These are phyloP conservation scores for Eueremaeus valkanovi DNA, from an alignment of 2,888 invertebrate genomes.

Conservation along the genomic window DNA sequence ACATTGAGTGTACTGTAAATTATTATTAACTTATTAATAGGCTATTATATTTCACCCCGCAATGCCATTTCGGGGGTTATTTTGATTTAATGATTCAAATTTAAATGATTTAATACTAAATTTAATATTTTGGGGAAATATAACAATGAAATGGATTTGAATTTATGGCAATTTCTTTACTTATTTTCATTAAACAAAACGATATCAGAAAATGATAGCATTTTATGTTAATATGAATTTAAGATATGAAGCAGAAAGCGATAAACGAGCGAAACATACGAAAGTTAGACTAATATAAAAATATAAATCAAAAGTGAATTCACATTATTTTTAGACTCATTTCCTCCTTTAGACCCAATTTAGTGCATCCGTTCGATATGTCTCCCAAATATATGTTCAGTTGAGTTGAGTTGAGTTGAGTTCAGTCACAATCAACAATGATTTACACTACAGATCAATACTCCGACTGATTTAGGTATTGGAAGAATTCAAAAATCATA, in stretches of 20 bases:
- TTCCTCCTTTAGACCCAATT: slow-evolving; percentile 10
- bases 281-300: background rate
- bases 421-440: slow-evolving; percentile 7
- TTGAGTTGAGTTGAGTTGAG: background rate
- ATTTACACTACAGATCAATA: background rate
- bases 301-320: slow-evolving; percentile 11
- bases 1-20: too few species aligned
- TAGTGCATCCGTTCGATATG: slow-evolving; percentile 7
- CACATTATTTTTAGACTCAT: background rate
- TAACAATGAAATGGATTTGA: background rate
- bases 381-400: background rate
- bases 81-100: too few species aligned
- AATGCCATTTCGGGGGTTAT: too few species aligned
- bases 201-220: background rate
- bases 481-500: too few species aligned
- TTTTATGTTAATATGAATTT: background rate
- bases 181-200: too few species aligned
- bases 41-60: too few species aligned
- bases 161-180: too few species aligned
- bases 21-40: too few species aligned
- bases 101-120: too few species aligned
- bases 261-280: background rate
- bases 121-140: background rate
- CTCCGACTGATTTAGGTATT: too few species aligned
- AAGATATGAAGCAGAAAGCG: background rate